Evolutionary conservation across 1,140 invertebrate species (phyloP).

Genomic region (Drosophila mauritiana): DNA sequence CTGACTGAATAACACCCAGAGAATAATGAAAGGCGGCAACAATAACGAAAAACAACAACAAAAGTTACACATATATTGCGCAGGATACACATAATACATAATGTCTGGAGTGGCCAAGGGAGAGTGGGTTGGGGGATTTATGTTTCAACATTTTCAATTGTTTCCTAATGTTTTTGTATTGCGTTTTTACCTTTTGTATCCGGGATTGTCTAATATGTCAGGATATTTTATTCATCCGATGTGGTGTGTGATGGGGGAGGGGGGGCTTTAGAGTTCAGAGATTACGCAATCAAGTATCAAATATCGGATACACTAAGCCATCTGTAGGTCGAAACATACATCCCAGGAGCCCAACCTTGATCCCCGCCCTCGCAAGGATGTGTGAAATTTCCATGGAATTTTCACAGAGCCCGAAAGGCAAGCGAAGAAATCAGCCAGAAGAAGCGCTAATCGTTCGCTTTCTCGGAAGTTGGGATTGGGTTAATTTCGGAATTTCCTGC

Average conservation of each 20-base stretch:
- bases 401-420: slow-evolving; percentile 59
- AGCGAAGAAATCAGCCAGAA: slow-evolving; percentile 9
- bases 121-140: slow-evolving; percentile 50
- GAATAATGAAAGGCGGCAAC: slow-evolving; percentile 58
- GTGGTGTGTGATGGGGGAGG: neutral
- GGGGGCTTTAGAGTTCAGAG: slow-evolving; percentile 55
- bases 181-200: slow-evolving; percentile 72
- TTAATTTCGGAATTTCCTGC: slow-evolving; percentile 71
- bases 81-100: slow-evolving; percentile 69
- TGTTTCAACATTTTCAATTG: slow-evolving; percentile 81
- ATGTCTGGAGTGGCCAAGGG: slow-evolving; percentile 38
- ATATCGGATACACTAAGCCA: slow-evolving; percentile 39
- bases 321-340: slow-evolving; percentile 49
- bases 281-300: slow-evolving; percentile 73
- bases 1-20: slow-evolving; percentile 25
- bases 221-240: slow-evolving; percentile 32
- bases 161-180: slow-evolving; percentile 79
- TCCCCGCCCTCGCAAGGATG: slow-evolving; percentile 63
- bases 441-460: slow-evolving; percentile 62
- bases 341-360: slow-evolving; percentile 21
- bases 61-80: slow-evolving; percentile 65
- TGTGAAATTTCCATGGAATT: slow-evolving; percentile 78
- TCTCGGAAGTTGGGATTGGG: slow-evolving; percentile 73
- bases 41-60: slow-evolving; percentile 59
- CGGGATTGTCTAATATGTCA: slow-evolving; percentile 65